A percentile compares a stretch with the other conserved stretches of the same genome.
These are phyloP conservation scores for Lasioglossum oenotherae DNA, from an alignment of 2,888 invertebrate species.

Conservation along the genomic window DNA sequence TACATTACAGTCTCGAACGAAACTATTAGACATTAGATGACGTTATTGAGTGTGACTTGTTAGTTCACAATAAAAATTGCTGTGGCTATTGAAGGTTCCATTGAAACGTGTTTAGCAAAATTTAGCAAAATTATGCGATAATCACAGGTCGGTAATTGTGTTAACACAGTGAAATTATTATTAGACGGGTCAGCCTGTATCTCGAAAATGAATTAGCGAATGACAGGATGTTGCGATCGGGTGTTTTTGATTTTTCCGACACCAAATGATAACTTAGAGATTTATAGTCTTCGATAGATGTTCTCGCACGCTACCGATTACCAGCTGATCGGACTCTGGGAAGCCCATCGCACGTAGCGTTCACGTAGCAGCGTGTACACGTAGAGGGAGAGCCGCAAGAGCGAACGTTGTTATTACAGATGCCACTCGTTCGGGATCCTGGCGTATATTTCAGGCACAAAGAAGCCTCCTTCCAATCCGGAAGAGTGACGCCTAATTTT, in stretches of 20 bases:
- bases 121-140: too few species aligned
- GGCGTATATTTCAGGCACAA: conserved; percentile 82
- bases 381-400: conserved; percentile 63
- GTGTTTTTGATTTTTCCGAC: neutral
- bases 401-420: conserved; percentile 81
- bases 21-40: too few species aligned
- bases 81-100: too few species aligned
- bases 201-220: neutral
- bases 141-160: too few species aligned
- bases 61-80: too few species aligned
- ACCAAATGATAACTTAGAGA: neutral
- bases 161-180: too few species aligned
- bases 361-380: conserved; percentile 40
- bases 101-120: too few species aligned
- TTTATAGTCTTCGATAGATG: neutral
- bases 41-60: too few species aligned
- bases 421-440: conserved; percentile 79
- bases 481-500: conserved; percentile 75
- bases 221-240: neutral
- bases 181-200: too few species aligned
- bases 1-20: too few species aligned
- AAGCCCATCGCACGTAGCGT: conserved; percentile 45
- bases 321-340: conserved; percentile 42
- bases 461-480: conserved; percentile 76
- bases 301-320: conserved; percentile 11